A percentile compares a stretch with the other conserved stretches of the same genome.
Evolutionary conservation across 2,888 invertebrate genomes (phyloP).

Genomic region (Apamea epomidion): DNA sequence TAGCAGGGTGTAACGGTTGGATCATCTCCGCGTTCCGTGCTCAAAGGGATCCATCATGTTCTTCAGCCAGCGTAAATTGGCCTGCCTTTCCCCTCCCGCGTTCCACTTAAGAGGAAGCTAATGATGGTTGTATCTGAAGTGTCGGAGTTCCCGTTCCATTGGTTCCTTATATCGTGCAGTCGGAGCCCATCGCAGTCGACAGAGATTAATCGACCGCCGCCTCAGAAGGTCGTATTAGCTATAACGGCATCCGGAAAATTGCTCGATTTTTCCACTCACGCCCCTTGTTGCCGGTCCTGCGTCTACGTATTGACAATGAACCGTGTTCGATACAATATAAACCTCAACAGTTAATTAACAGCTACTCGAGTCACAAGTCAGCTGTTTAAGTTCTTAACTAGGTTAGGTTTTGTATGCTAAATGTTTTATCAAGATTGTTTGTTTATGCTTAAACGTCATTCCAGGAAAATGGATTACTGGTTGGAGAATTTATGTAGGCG

Average conservation of each 20-base stretch:
- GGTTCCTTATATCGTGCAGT: conserved; percentile 82
- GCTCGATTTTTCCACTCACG: conserved; percentile 86
- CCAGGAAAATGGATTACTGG: conserved; percentile 41
- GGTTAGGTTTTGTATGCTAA: conserved; percentile 50
- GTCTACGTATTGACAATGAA: conserved; percentile 83
- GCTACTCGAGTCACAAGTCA: conserved; percentile 54
- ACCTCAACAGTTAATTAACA: conserved; percentile 49
- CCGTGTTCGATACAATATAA: conserved; percentile 76
- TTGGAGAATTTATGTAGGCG: conserved; percentile 39
- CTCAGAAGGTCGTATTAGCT: conserved; percentile 87
- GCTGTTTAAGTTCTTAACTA: conserved; percentile 50
- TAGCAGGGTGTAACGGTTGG: conserved; percentile 75
- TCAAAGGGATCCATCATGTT: conserved; percentile 76
- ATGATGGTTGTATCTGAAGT: conserved; percentile 76
- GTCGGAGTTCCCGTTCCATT: conserved; percentile 76
- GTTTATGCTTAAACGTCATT: conserved; percentile 34
- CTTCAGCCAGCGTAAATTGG: conserved; percentile 71
- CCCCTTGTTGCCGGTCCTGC: conserved; percentile 82
- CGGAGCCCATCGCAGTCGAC: conserved; percentile 84
- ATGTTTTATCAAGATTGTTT: conserved; percentile 48
- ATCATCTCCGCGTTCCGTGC: conserved; percentile 73
- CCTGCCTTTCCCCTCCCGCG: conserved; percentile 61
- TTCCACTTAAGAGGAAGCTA: conserved; percentile 68
- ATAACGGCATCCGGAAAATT: conserved; percentile 89
- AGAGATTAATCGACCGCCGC: conserved; percentile 87